A percentile compares a stretch with the other conserved stretches of the same genome.
Conservation (phyloP, 1,140 invertebrate species). For the Aphaenogaster ashmeadi region DNA sequence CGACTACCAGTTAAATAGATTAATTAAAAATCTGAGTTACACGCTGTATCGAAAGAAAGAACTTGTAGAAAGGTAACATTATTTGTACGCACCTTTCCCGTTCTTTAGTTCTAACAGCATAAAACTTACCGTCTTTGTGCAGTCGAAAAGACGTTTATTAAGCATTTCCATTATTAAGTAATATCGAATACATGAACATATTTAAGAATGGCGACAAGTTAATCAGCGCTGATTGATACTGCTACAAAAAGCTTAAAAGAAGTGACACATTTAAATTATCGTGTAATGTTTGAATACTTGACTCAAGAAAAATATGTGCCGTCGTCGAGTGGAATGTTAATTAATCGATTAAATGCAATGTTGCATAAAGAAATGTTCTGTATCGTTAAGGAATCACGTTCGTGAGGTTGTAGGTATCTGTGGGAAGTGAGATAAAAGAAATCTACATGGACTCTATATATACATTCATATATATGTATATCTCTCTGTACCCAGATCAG, state of each 20-base stretch:
- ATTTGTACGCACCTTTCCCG: slow-evolving; percentile 38
- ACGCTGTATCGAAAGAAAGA: slow-evolving; percentile 35
- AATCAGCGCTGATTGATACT: slow-evolving; percentile 50
- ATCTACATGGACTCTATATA: slow-evolving; percentile 28
- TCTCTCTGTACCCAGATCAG: slow-evolving; percentile 50
- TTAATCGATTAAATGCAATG: slow-evolving; percentile 30
- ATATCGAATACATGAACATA: slow-evolving; percentile 43
- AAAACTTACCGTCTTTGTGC: slow-evolving; percentile 46
- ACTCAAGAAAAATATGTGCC: slow-evolving; percentile 41
- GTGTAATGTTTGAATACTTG: slow-evolving; percentile 52
- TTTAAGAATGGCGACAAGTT: slow-evolving; percentile 60
- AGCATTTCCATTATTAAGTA: slow-evolving; percentile 62
- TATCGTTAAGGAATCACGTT: slow-evolving; percentile 15
- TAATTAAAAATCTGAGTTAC: slow-evolving; percentile 54
- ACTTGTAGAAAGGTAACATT: slow-evolving; percentile 58
- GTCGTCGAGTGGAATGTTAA: slow-evolving; percentile 41
- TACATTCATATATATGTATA: slow-evolving; percentile 32
- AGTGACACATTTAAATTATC: slow-evolving; percentile 52
- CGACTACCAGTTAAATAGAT: slow-evolving; percentile 54
- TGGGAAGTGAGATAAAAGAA: slow-evolving; percentile 36
- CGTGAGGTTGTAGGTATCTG: slow-evolving; percentile 30
- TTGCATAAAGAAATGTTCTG: slow-evolving; percentile 29
- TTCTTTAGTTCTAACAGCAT: slow-evolving; percentile 58
- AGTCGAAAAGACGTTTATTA: slow-evolving; percentile 54
- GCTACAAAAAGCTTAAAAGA: slow-evolving; percentile 20